A percentile compares a stretch with the other conserved stretches of the same genome.
Conservation (phyloP, 92 coral and sea anemone genomes). For the Micromussa lordhowensis region DNA sequence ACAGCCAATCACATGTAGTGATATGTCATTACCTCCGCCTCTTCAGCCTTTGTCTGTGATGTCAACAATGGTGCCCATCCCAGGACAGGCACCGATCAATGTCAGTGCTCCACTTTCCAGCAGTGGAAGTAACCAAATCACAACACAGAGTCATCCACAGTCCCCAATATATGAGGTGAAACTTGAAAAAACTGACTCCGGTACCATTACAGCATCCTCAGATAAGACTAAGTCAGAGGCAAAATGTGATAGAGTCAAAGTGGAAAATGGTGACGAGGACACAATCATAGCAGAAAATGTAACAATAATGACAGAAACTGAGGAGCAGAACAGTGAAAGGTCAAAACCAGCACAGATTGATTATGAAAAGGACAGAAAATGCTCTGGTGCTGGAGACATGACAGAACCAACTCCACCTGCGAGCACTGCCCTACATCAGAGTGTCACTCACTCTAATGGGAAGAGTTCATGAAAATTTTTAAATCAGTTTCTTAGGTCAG, state of each 20-base stretch:
- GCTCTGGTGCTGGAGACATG: not conserved
- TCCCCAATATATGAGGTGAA: conserved; percentile 45
- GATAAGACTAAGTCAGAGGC: not conserved
- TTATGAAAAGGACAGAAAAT: not conserved
- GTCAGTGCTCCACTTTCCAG: conserved; percentile 18
- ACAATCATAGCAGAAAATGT: conserved; percentile 48
- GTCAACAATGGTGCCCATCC: conserved; percentile 42
- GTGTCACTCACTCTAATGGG: not conserved
- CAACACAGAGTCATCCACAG: conserved; percentile 8
- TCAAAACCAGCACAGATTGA: not conserved
- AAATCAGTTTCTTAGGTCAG: not conserved
- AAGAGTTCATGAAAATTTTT: conserved; percentile 2
- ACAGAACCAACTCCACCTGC: not conserved
- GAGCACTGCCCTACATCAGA: not conserved
- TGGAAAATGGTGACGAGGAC: conserved; percentile 46
- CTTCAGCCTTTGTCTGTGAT: conserved; percentile 43
- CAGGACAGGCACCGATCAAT: not conserved
- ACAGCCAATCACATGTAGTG: conserved; percentile 45
- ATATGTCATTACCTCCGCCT: conserved; percentile 36
- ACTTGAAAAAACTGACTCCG: conserved; percentile 10
- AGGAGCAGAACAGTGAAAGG: conserved; percentile 13
- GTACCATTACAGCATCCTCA: not conserved
- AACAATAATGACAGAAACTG: conserved; percentile 31
- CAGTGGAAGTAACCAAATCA: not conserved
- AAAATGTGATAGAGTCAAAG: conserved; percentile 34